A percentile compares a stretch with the other conserved stretches of the same genome.
phyloP scores from a whole-genome alignment of 2,888 invertebrate genomes.

The Leptopilina drosophilae region DNA sequence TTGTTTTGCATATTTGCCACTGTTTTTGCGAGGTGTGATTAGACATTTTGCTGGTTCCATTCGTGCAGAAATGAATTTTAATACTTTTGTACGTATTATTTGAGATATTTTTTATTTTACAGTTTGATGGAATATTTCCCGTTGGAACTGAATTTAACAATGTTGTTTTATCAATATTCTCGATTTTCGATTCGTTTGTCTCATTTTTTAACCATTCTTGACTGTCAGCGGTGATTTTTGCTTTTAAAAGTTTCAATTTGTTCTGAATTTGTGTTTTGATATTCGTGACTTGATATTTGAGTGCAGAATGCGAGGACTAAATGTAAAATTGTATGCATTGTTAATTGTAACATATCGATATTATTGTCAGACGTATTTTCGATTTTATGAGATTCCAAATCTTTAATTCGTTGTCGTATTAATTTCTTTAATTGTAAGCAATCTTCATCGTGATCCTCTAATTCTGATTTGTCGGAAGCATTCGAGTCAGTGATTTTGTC shows the following conservation, averaged over 20 bases:
- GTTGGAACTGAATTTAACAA: background rate
- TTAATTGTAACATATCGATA: slow-evolving; percentile 58
- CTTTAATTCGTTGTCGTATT: slow-evolving; percentile 35
- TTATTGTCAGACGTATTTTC: slow-evolving; percentile 22
- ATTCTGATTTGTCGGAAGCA: slow-evolving; percentile 62
- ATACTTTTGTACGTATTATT: background rate
- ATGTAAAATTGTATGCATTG: slow-evolving; percentile 69
- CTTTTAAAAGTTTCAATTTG: background rate
- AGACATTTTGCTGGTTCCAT: slow-evolving; percentile 22
- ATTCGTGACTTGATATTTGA: slow-evolving; percentile 58
- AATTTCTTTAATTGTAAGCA: slow-evolving; percentile 46
- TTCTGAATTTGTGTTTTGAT: slow-evolving; percentile 55
- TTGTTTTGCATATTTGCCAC: slow-evolving; percentile 20
- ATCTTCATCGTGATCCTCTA: slow-evolving; percentile 56
- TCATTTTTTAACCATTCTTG: background rate
- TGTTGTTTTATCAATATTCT: background rate
- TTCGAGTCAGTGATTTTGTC: slow-evolving; percentile 66
- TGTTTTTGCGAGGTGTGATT: slow-evolving; percentile 6
- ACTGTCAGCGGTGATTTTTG: background rate
- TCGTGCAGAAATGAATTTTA: background rate
- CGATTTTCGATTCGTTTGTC: background rate
- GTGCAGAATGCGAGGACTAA: slow-evolving; percentile 68
- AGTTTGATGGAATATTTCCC: background rate
- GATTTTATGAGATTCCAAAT: slow-evolving; percentile 27
- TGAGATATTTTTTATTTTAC: background rate